Base-by-base conservation (phyloP, 2,113 vertebrate genomes). In the Tamias sibiricus region DNA sequence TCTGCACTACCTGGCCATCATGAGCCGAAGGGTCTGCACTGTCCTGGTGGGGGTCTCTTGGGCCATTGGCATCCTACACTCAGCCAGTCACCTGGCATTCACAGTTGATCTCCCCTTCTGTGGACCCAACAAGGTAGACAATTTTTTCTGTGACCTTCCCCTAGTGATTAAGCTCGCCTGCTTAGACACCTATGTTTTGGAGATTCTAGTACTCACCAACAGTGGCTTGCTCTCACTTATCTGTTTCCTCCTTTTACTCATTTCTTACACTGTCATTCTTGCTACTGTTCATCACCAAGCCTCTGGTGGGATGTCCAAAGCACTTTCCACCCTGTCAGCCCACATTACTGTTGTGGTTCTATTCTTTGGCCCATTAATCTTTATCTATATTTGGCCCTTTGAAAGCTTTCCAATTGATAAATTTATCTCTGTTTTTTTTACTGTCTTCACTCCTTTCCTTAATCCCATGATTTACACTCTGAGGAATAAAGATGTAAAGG, bases 81-180 rank as follows among this genome's bases (percentile, higher is more conserved):
- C 97, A 54, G 47, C 92, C 42, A 90, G 95, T n/a, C 91, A 97
- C 24, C 35, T 97, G 32, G 88, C 54, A 44, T 91, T 96, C 49
- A 92, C 77, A 30, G 54, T 92, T 8, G 69, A 87, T 12, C 95
- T 98, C 11, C 85, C 96, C n/a, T 98, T 97, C 28, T 97, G 97
- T 91, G 97, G 97, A 35, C 97, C 98, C 47, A 98, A 97, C 62
- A 89, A 72, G 19, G 66, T 96, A 22, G 97, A 97, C 22, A 96
- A 69, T 90, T 97, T 95, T 64, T 97, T 94, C 57, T 97, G 92
- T 80, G 81, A 93, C 9, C 84, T 93, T 1, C 96, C 96, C 2
- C 74, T 85, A 1, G 84, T 95, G 24, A 94, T 92, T 4, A 84
- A 92, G 35, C 89, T 97, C 37, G 85, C 94, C 35, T 96, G 95